These are phyloP conservation scores for Ptiloglossa arizonensis DNA, from an alignment of 1,140 invertebrate genomes.

Conservation along the genomic window DNA sequence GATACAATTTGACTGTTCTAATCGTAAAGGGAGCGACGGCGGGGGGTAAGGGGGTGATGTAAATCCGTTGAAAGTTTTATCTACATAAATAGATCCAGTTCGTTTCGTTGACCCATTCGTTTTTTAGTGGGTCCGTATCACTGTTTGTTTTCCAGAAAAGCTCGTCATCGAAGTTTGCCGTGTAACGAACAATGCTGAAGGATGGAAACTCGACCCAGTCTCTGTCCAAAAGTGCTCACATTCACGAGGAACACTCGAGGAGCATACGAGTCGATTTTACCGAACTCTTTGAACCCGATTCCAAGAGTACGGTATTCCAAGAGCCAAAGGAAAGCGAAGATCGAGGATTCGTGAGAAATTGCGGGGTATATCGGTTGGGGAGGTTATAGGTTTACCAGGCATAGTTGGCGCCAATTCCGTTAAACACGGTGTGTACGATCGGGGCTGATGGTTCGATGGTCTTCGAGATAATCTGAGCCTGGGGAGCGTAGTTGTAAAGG, in stretches of 20 bases:
- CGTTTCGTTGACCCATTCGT: not conserved
- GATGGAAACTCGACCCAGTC: not conserved
- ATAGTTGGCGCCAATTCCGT: conserved; percentile 80
- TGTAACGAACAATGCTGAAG: not conserved
- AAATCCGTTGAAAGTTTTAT: not conserved
- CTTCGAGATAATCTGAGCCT: conserved; percentile 54
- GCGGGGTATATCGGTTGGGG: not conserved
- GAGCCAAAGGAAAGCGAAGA: not conserved
- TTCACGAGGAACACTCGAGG: not conserved
- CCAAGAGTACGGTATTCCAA: not conserved
- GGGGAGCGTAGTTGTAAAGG: conserved; percentile 54
- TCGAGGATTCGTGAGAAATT: not conserved
- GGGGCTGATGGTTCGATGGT: conserved; percentile 36
- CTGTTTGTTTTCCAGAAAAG: not conserved
- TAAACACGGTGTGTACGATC: conserved; percentile 75
- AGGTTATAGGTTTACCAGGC: conserved; percentile 73
- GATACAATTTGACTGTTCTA: not conserved
- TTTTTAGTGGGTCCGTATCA: too few species aligned
- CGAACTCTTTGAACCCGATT: not conserved
- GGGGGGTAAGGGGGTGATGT: too few species aligned
- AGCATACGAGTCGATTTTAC: not conserved
- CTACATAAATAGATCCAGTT: not conserved
- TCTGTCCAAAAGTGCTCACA: not conserved
- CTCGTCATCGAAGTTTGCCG: not conserved
- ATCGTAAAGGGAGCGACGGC: too few species aligned